These are phyloP conservation scores for Drosophila merina DNA, from an alignment of 2,888 invertebrate genomes.

Conservation along the genomic window DNA sequence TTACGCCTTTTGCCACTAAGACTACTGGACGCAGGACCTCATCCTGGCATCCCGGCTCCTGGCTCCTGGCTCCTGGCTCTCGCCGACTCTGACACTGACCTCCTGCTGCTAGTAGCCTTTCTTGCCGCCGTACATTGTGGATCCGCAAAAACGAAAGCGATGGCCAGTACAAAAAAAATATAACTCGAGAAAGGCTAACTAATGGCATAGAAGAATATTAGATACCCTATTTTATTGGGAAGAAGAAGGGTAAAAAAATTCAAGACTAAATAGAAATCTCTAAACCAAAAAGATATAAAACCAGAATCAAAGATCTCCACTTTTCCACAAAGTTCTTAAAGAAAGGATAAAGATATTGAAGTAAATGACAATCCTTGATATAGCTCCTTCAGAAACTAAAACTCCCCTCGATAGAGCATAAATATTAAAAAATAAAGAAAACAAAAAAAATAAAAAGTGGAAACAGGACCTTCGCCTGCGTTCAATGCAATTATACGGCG, in stretches of 20 bases:
- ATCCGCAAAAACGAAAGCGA: background rate
- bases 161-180: slow-evolving; percentile 2
- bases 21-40: slow-evolving; percentile 6
- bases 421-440: slow-evolving; percentile 2
- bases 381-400: too few species aligned
- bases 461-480: slow-evolving; percentile 36
- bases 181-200: background rate
- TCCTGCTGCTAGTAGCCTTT: slow-evolving; percentile 36
- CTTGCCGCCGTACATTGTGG: slow-evolving; percentile 1
- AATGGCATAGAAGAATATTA: background rate
- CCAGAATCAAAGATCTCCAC: too few species aligned
- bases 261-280: too few species aligned
- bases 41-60: slow-evolving; percentile 15
- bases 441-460: background rate
- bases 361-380: too few species aligned
- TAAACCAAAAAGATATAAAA: too few species aligned
- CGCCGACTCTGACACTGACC: slow-evolving; percentile 34
- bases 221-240: background rate
- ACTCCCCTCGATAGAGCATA: background rate
- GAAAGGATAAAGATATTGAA: too few species aligned
- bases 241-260: too few species aligned
- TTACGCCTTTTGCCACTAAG: slow-evolving; percentile 14
- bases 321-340: too few species aligned
- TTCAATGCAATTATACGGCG: slow-evolving; percentile 77
- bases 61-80: background rate